Base-by-base conservation (phyloP, 2,113 vertebrate genomes). In the Lichenostomus cassidix region DNA sequence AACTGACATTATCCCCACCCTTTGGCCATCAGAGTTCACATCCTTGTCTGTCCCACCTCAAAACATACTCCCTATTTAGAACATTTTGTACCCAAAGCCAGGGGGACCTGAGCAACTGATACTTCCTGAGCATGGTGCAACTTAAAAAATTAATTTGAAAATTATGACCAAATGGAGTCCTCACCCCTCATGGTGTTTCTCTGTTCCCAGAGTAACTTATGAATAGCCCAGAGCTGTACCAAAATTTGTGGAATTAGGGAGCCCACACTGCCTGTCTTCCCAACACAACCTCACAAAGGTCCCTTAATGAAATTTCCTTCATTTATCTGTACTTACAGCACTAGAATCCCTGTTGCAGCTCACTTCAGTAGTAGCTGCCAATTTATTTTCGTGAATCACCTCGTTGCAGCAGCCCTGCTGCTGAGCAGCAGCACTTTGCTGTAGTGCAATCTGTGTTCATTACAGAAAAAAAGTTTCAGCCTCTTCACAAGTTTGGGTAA, bases 381-480 rank as follows among this genome's bases (percentile, higher is more conserved):
- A 22, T 78, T 83, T 65, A 16, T 71, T 70, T 91, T 68, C 60
- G 42, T 46, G 46, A 82, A 60, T 75, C 73, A 31, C 39, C 37
- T 78, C 7, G 1, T 25, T 35, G 87, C 64, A 71, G 18, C 21
- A 50, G 60, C 64, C 22, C 47, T 0, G 1, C 29, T 94, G 71
- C 59, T 81, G 76, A 75, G 42, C 0, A 0, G 62, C 58, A 50
- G 42, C 0, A 10, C 69, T 94, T 63, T 74, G 41, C 81, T 75
- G 18, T 56, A 27, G n/a, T 31, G 33, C 42, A 59, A 20, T 88
- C 91, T 82, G 3, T 88, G 79, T 52, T 88, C 78, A 49, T 80
- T 49, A 92, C 52, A 63, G 39, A 29, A 56, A 83, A 89, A 94
- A 92, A 77, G 68, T 95, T 94, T 68, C n/a, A 95, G 56, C 47